A percentile compares a stretch with the other conserved stretches of the same genome.
These are phyloP conservation scores for Tetragnatha versicolor DNA, from an alignment of 1,140 invertebrate genomes.

Conservation along the genomic window DNA sequence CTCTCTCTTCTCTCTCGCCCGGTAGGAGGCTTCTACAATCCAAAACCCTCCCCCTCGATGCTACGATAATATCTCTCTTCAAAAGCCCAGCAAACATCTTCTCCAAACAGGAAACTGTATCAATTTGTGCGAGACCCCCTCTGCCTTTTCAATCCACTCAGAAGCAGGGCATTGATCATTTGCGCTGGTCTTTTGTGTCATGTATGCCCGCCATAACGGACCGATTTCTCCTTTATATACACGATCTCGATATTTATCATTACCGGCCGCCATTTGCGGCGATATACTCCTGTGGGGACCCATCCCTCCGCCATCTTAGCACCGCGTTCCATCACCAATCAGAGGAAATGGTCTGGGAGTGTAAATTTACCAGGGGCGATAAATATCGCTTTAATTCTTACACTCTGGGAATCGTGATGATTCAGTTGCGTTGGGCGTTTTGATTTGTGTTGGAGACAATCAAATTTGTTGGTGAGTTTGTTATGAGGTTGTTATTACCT, in stretches of 20 bases:
- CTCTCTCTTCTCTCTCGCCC: no score
- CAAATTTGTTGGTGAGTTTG: no score
- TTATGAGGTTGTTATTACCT: no score
- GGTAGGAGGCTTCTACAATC: no score
- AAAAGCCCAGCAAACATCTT: not conserved
- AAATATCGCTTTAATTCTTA: no score
- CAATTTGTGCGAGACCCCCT: conserved; percentile 1
- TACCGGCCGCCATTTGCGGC: conserved; percentile 1
- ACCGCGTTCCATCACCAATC: no score
- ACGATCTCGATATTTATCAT: conserved; percentile 46
- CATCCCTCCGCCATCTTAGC: not conserved
- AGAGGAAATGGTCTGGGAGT: no score
- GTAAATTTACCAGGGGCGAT: no score
- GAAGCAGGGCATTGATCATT: conserved; percentile 29
- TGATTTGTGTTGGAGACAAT: no score
- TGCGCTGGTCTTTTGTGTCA: conserved; percentile 38
- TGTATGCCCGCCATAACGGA: conserved; percentile 33
- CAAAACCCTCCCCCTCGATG: no score
- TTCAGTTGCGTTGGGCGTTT: no score
- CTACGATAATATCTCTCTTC: not conserved
- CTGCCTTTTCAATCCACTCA: conserved; percentile 15
- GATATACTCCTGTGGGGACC: not conserved
- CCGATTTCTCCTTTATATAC: conserved; percentile 39
- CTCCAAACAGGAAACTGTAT: not conserved
- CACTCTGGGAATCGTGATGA: no score